Conservation (phyloP, 2,888 invertebrate genomes). For the Zaprionus bogoriensis region DNA sequence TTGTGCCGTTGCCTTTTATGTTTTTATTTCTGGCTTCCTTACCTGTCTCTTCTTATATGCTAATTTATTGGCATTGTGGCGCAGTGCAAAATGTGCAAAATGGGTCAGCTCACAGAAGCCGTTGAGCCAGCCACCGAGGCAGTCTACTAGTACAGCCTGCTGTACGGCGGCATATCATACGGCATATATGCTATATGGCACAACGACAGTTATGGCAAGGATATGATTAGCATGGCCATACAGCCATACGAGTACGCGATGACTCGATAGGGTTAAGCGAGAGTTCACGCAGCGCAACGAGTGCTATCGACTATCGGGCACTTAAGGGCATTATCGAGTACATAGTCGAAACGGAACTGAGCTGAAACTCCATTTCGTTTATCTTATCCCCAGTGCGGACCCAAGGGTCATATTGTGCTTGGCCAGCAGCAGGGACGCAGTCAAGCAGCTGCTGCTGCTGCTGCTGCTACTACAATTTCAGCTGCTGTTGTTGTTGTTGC, state of each 20-base stretch:
- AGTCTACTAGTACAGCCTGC: too few relatives aligned
- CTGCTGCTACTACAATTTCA: slow-evolving; percentile 5
- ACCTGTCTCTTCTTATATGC: slow-evolving; percentile 61
- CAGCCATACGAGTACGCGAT: neutral
- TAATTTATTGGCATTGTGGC: slow-evolving; percentile 69
- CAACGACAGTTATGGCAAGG: slow-evolving; percentile 16
- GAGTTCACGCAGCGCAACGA: neutral
- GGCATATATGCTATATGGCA: neutral
- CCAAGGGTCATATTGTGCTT: slow-evolving; percentile 61
- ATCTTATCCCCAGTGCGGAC: slow-evolving; percentile 63
- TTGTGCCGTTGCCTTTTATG: slow-evolving; percentile 29
- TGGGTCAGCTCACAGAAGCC: slow-evolving; percentile 46
- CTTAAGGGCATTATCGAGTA: slow-evolving; percentile 70
- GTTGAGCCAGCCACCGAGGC: too few relatives aligned
- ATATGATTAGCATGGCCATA: slow-evolving; percentile 18
- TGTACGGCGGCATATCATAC: too few relatives aligned
- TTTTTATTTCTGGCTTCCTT: slow-evolving; percentile 16
- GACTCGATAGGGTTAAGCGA: slow-evolving; percentile 6
- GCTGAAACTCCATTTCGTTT: slow-evolving; percentile 67
- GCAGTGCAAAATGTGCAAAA: slow-evolving; percentile 29
- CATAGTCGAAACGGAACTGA: slow-evolving; percentile 26
- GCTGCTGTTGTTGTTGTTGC: neutral
- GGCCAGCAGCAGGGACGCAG: slow-evolving; percentile 13
- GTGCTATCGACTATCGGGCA: slow-evolving; percentile 51
- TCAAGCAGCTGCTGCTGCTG: slow-evolving; percentile 9